phyloP scores from a whole-genome alignment of 2,113 vertebrate genomes.

The Myotis lucifugus region DNA sequence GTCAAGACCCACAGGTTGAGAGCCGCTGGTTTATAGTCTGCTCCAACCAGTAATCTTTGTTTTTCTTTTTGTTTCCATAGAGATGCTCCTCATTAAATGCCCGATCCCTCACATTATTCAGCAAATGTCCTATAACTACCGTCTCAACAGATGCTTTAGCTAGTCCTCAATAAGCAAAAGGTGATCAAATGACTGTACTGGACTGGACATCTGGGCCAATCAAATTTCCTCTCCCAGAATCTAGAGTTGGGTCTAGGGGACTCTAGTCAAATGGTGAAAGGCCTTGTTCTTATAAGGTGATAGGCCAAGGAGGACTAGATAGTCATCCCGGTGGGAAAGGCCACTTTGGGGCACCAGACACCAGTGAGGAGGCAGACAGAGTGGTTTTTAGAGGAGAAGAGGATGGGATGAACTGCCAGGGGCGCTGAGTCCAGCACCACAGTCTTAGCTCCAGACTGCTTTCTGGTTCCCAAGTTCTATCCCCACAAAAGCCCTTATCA shows the following conservation, averaged over 20 bases:
- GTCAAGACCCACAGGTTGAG: no score
- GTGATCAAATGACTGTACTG: background rate
- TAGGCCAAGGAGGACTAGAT: background rate
- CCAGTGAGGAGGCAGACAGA: background rate
- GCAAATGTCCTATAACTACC: background rate
- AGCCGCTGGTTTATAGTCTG: background rate
- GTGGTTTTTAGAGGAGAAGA: background rate
- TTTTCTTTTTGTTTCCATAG: background rate
- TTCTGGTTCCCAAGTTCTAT: background rate
- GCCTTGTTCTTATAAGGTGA: background rate
- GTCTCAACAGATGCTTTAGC: background rate
- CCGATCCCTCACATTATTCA: background rate
- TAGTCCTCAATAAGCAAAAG: background rate
- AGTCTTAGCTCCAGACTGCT: background rate
- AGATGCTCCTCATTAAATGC: background rate
- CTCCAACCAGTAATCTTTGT: background rate
- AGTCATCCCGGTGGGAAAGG: background rate
- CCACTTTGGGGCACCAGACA: background rate
- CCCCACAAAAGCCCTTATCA: background rate
- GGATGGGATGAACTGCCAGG: background rate
- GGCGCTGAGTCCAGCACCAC: background rate
- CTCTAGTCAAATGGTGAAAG: background rate
- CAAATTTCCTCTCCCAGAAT: background rate
- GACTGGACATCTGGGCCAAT: background rate
- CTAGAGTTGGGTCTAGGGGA: background rate